Conservation (phyloP, 2,888 invertebrate species). For the Chrysolina haemoptera region DNA sequence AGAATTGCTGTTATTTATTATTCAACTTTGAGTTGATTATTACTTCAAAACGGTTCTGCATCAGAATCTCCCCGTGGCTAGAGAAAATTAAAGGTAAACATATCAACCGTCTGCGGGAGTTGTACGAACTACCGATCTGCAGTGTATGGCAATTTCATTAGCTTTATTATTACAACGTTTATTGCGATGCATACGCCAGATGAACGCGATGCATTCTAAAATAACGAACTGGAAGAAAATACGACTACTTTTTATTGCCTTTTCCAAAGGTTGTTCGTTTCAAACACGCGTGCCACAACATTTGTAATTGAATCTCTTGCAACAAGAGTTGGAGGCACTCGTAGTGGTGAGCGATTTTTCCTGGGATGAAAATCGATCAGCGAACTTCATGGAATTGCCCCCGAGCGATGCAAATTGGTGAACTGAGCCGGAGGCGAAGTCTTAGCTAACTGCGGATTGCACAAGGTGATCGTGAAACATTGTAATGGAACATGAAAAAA, state of each 20-base stretch:
- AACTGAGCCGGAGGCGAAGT: too few species aligned
- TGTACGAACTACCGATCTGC: background rate
- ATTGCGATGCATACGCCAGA: slow-evolving; percentile 9
- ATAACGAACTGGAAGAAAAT: background rate
- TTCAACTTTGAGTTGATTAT: background rate
- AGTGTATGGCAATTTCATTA: background rate
- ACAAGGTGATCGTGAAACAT: too few species aligned
- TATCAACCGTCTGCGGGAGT: background rate
- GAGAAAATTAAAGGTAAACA: background rate
- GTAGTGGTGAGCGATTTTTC: too few species aligned
- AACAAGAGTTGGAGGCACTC: background rate
- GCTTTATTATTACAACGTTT: slow-evolving; percentile 17
- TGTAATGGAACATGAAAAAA: too few species aligned
- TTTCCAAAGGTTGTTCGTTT: background rate
- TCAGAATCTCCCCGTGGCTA: background rate
- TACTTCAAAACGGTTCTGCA: background rate
- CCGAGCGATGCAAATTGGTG: too few species aligned
- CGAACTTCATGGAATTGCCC: too few species aligned
- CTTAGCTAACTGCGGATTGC: too few species aligned
- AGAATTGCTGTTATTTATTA: background rate
- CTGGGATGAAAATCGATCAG: too few species aligned
- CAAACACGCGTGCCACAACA: background rate
- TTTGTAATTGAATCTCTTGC: background rate
- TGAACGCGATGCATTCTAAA: background rate
- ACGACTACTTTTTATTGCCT: background rate